Evolutionary conservation across 2,113 vertebrate species (phyloP).

Genomic region (Benitochromis conjunctus): DNA sequence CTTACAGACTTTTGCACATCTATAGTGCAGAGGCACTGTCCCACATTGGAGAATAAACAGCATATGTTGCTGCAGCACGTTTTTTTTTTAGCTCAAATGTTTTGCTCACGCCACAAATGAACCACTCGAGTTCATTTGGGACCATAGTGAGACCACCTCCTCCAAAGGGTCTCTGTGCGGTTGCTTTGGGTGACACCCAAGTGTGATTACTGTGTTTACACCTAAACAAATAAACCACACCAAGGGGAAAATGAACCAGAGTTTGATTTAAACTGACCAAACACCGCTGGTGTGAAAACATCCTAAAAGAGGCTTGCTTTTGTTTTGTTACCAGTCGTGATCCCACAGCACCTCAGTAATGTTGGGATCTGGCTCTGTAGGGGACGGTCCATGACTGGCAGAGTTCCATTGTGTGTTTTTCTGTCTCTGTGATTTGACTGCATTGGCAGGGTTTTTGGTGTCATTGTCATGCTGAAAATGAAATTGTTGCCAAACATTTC

Average conservation of each 20-base stretch:
- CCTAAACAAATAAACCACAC: not conserved
- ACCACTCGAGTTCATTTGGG: not conserved
- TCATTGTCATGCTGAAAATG: not conserved
- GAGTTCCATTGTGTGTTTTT: not conserved
- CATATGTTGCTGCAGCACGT: not conserved
- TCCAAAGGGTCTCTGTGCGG: not conserved
- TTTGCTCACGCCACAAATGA: not conserved
- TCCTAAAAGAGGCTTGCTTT: not conserved
- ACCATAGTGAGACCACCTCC: not conserved
- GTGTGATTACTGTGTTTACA: not conserved
- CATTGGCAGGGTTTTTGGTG: not conserved
- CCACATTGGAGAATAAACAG: not conserved
- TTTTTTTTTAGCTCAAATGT: too few species aligned
- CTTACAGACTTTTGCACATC: not conserved
- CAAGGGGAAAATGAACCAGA: not conserved
- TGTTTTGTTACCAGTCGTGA: not conserved
- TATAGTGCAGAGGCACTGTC: not conserved
- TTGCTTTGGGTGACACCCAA: not conserved
- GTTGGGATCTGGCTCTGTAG: not conserved
- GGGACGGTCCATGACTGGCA: not conserved
- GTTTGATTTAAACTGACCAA: not conserved
- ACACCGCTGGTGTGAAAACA: not conserved
- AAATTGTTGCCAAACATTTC: not conserved
- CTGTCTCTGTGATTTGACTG: not conserved
- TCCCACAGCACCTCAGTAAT: not conserved